phyloP scores from a whole-genome alignment of 1,140 invertebrate genomes.

The Pseudachorutes palmiensis region DNA sequence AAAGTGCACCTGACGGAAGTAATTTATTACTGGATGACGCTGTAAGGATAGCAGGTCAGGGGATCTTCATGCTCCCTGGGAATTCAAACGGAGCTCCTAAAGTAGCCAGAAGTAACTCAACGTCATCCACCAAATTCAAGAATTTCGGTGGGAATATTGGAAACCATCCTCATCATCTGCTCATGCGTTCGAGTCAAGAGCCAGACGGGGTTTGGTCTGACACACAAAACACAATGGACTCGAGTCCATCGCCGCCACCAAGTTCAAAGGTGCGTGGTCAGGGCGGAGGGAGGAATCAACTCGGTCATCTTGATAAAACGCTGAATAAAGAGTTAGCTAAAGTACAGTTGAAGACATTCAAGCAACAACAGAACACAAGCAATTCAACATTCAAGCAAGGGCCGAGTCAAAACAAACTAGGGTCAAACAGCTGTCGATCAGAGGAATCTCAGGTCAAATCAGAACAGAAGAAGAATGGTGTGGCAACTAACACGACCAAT shows the following conservation, averaged over 20 bases:
- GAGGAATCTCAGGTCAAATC: too few relatives aligned
- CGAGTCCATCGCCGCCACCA: too few relatives aligned
- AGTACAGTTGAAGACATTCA: background rate
- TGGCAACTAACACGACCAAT: too few relatives aligned
- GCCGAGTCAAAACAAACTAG: too few relatives aligned
- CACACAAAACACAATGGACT: background rate
- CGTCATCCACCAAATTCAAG: background rate
- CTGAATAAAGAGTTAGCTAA: background rate
- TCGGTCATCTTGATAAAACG: background rate
- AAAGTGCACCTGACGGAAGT: constrained; percentile 43
- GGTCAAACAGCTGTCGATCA: too few relatives aligned
- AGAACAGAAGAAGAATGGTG: too few relatives aligned
- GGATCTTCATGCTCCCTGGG: constrained; percentile 29
- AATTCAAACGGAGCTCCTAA: background rate
- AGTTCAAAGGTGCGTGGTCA: too few relatives aligned
- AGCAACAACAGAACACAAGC: background rate
- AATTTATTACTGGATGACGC: constrained; percentile 44
- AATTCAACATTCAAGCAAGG: too few relatives aligned
- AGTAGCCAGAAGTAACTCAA: constrained; percentile 16
- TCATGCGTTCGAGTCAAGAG: background rate
- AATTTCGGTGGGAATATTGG: background rate
- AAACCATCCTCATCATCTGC: background rate
- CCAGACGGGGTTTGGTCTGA: constrained; percentile 12
- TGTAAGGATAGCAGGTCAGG: constrained; percentile 35
- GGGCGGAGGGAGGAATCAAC: background rate